phyloP scores from a whole-genome alignment of 2,888 invertebrate genomes.

The Cheilosia impressa region DNA sequence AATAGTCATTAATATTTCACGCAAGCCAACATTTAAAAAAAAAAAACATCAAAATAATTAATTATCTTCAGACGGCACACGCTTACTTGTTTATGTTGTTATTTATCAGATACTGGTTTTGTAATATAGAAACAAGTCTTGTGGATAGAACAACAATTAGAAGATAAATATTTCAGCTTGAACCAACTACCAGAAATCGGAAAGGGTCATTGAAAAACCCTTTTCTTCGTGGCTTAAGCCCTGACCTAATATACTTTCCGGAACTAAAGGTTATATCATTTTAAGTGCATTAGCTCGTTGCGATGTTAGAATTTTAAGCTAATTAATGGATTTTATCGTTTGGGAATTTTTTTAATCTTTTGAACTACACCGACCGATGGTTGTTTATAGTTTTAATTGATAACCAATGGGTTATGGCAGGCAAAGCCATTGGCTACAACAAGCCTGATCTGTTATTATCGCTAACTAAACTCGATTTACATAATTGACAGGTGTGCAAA shows the following conservation, averaged over 20 bases:
- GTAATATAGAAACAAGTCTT: constrained; percentile 1
- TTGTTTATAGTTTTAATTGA: constrained; percentile 16
- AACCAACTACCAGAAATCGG: not conserved
- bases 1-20: constrained; percentile 8
- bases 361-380: not conserved
- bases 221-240: constrained; percentile 7
- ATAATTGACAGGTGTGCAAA: constrained; percentile 3
- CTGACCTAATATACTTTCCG: constrained; percentile 34
- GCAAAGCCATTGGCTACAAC: too few species aligned
- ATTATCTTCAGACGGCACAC: constrained; percentile 28
- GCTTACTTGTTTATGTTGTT: constrained; percentile 26
- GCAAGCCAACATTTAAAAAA: constrained; percentile 1
- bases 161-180: not conserved
- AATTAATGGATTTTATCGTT: constrained; percentile 1
- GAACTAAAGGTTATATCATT: constrained; percentile 2
- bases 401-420: not conserved
- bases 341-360: not conserved
- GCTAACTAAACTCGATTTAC: not conserved
- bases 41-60: constrained; percentile 31
- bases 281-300: not conserved
- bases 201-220: not conserved
- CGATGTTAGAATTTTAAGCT: constrained; percentile 31
- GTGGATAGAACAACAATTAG: not conserved
- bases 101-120: constrained; percentile 3
- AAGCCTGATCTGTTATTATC: not conserved